A percentile compares a stretch with the other conserved stretches of the same genome.
Evolutionary conservation across 2,797 vertebrate genomes (phyloP).

Genomic region (Anguilla pacifica): DNA sequence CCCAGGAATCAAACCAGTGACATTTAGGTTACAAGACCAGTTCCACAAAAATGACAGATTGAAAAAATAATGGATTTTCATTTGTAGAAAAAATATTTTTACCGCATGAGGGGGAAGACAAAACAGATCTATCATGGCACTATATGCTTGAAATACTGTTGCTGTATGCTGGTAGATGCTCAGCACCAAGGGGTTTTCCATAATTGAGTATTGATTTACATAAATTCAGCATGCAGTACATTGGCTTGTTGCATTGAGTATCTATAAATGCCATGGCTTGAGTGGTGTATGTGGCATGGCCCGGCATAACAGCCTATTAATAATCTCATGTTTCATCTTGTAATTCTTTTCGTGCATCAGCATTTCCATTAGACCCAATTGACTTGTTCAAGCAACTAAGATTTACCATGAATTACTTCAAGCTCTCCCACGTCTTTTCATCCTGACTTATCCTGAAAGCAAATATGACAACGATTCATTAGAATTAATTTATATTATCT

Average conservation of each 20-base stretch:
- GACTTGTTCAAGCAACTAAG: neutral
- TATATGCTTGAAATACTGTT: no score
- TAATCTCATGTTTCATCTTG: conserved; percentile 23
- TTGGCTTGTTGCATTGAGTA: neutral
- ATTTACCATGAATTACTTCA: neutral
- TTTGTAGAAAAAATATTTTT: no score
- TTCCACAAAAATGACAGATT: no score
- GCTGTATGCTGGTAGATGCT: conserved; percentile 16
- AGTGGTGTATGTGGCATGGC: conserved; percentile 10
- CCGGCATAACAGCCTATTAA: conserved; percentile 23
- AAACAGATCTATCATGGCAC: no score
- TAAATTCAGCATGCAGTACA: conserved; percentile 23
- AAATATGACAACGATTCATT: conserved; percentile 24
- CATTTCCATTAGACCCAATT: neutral
- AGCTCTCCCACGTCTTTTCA: neutral
- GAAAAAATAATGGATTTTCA: no score
- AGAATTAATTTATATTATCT: conserved; percentile 29
- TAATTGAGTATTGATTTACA: conserved; percentile 54
- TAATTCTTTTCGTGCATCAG: neutral
- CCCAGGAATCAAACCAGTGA: no score
- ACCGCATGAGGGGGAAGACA: no score
- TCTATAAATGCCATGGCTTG: neutral
- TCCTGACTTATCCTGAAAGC: neutral
- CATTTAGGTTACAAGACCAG: no score
- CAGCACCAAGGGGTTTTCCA: conserved; percentile 22